Conservation (phyloP, 2,888 invertebrate genomes). For the Nephrotoma guestfalica region DNA sequence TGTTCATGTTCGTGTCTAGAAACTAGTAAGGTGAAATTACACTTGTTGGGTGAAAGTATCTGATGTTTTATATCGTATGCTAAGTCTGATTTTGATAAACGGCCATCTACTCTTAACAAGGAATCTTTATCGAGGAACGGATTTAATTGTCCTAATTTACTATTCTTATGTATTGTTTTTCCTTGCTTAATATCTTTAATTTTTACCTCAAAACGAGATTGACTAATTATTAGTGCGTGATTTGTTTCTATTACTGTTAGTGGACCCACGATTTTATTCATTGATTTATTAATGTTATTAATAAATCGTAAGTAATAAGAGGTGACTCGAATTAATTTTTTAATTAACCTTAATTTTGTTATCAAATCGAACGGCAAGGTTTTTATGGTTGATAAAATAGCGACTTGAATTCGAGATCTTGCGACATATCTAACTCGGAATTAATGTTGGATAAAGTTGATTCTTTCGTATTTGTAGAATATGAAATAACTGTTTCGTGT, state of each 20-base stretch:
- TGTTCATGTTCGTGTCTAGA: not conserved
- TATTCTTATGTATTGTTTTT: not conserved
- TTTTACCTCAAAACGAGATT: not conserved
- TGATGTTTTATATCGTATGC: not conserved
- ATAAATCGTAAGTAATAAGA: not conserved
- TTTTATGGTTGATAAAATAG: too few relatives aligned
- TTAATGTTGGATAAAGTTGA: too few relatives aligned
- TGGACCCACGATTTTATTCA: not conserved
- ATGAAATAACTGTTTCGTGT: too few relatives aligned
- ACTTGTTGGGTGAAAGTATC: not conserved
- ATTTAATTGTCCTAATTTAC: not conserved
- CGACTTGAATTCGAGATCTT: too few relatives aligned
- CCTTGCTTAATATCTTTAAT: not conserved
- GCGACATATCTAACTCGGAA: too few relatives aligned
- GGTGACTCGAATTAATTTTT: not conserved
- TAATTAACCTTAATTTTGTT: too few relatives aligned
- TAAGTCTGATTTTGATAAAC: not conserved
- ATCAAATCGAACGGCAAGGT: too few relatives aligned
- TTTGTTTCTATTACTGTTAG: not conserved
- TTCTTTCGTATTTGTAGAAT: too few relatives aligned
- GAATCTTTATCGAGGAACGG: not conserved
- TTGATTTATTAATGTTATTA: not conserved
- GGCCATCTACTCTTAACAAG: not conserved
- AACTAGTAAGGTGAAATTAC: not conserved
- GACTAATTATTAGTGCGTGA: not conserved